Percentiles rank a stretch among this genome's conserved stretches.
These are phyloP conservation scores for Drosophila baimaii DNA, from an alignment of 1,140 invertebrate species.

Conservation along the genomic window DNA sequence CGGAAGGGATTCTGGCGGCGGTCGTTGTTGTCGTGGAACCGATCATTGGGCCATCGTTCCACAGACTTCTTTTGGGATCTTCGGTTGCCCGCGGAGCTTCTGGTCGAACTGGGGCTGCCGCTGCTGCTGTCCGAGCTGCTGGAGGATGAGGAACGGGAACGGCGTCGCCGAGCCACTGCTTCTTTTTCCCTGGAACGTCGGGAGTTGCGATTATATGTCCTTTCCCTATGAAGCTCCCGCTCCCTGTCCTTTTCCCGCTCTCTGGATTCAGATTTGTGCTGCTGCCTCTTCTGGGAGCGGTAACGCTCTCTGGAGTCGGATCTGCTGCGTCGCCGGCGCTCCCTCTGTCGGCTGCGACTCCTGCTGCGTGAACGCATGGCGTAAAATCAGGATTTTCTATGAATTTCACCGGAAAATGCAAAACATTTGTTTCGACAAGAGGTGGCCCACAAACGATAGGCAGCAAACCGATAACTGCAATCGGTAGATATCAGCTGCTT, in stretches of 20 bases:
- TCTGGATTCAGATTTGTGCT: conserved; percentile 28
- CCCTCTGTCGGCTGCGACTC: conserved; percentile 51
- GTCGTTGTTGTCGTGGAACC: conserved; percentile 69
- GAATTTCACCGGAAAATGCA: conserved; percentile 38
- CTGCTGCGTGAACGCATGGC: conserved; percentile 63
- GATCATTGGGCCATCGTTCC: conserved; percentile 84
- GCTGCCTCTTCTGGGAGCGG: conserved; percentile 20
- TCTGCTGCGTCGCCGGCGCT: conserved; percentile 22
- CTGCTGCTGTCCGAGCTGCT: conserved; percentile 31
- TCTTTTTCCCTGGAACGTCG: conserved; percentile 31
- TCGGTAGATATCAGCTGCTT: conserved; percentile 13
- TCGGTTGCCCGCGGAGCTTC: conserved; percentile 26
- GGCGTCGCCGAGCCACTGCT: neutral
- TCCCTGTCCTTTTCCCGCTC: conserved; percentile 28
- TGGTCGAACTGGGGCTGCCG: conserved; percentile 24
- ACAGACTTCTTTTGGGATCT: conserved; percentile 33
- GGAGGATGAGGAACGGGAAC: conserved; percentile 33
- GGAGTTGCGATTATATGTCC: neutral
- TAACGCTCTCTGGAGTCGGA: conserved; percentile 21
- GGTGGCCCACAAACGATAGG: neutral
- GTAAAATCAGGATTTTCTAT: neutral
- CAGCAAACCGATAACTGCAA: neutral
- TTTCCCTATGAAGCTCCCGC: conserved; percentile 14
- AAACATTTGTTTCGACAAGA: conserved; percentile 14
- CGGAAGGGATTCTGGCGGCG: conserved; percentile 67